Base-by-base conservation (phyloP, 2,888 invertebrate species). In the Ectemnius continuus region DNA sequence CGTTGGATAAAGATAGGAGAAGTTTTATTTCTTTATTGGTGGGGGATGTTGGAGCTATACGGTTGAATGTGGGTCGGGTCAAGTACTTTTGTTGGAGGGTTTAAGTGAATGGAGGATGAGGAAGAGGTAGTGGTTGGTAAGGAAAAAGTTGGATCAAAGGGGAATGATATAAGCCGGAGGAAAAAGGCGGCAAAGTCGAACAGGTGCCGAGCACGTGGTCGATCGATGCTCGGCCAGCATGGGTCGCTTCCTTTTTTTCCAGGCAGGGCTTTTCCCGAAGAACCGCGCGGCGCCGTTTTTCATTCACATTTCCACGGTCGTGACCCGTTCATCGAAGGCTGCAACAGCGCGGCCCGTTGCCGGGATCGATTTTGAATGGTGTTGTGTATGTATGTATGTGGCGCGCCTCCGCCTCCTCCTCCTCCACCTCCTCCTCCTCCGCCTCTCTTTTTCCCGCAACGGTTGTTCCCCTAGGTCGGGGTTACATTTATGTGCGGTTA, bases 141-240 rank as follows among this genome's bases (percentile, higher is more conserved):
- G 45, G 56, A 56, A 18, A 36, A 45, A 65, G 36, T 36, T 36
- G 16, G 46, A 66, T n/a, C 1, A 59, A 45, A 16, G 28, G 14
- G 5, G n/a, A 8, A 23, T 14, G 8, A 58, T 26, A 52, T 64
- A 69, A 72, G 66, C 64, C 23, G 52, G 63, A 67, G 73, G 60
- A 70, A 81, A 78, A 81, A 60, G 62, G 75, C 76, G 80, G 79
- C 45, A 82, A 82, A 82, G 84, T 79, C 80, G 82, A 87, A 88
- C 88, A 89, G 88, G 87, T 90, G 90, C 86, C 82, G 77, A 87
- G 85, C 90, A 90, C 90, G 89, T 90, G 90, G 88, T 80, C 84
- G 85, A 89, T 90, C 88, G 88, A 89, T 90, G 87, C 78, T 79
- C 71, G 59, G 72, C 69, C 77, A 76, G 73, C 79, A 80, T 76